Percentiles rank a stretch among this genome's conserved stretches.
phyloP scores from a whole-genome alignment of 2,888 invertebrate species.

The Sympetrum striolatum region DNA sequence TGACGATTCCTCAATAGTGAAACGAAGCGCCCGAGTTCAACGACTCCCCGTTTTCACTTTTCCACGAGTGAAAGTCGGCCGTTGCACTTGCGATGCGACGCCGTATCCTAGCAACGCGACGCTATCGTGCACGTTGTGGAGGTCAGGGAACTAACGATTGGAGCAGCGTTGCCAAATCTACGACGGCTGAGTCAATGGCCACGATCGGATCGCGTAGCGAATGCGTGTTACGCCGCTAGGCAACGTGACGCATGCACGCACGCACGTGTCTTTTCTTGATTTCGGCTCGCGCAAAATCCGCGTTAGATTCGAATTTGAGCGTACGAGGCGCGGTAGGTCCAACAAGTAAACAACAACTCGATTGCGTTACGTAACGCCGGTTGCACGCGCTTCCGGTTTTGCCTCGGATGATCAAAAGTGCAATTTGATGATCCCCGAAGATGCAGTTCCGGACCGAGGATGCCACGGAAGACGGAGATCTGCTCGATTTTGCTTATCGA shows the following conservation, averaged over 20 bases:
- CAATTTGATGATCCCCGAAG: too few relatives aligned
- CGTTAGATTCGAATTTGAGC: too few relatives aligned
- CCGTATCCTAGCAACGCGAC: conserved; percentile 40
- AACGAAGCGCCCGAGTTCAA: background rate
- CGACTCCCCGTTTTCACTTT: conserved; percentile 37
- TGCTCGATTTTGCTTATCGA: too few relatives aligned
- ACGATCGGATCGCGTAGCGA: conserved; percentile 13
- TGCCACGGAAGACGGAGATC: too few relatives aligned
- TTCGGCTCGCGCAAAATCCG: background rate
- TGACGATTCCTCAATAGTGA: background rate
- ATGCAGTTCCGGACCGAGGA: too few relatives aligned
- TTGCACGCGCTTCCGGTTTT: too few relatives aligned
- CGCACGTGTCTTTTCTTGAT: background rate
- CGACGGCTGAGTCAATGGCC: conserved; percentile 24
- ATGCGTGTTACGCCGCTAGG: too few relatives aligned
- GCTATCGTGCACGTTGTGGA: conserved; percentile 38
- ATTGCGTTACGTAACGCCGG: too few relatives aligned
- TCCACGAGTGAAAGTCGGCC: conserved; percentile 37
- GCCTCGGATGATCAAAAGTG: too few relatives aligned
- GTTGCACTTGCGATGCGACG: conserved; percentile 34
- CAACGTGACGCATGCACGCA: background rate
- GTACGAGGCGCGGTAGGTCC: too few relatives aligned
- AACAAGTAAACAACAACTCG: too few relatives aligned
- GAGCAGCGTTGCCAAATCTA: conserved; percentile 25
- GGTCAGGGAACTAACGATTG: conserved; percentile 44